A percentile compares a stretch with the other conserved stretches of the same genome.
phyloP scores from a whole-genome alignment of 2,888 invertebrate species.

The Saturnia japonica region DNA sequence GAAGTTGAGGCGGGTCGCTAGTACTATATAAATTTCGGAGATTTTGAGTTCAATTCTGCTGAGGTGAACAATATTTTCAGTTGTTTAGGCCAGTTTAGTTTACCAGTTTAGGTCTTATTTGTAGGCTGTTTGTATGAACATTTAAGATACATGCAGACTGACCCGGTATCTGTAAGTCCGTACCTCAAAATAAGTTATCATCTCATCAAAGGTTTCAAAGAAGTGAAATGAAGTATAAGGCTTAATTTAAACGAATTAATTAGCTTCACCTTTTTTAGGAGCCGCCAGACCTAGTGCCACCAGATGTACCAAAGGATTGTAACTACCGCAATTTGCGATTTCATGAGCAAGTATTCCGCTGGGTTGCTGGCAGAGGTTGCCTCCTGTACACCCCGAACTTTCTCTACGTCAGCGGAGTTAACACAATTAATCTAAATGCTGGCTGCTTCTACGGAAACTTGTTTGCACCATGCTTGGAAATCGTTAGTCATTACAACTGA shows the following conservation, averaged over 20 bases:
- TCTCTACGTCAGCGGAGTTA: slow-evolving; percentile 57
- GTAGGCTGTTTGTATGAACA: neutral
- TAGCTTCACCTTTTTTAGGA: slow-evolving; percentile 47
- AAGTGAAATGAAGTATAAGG: neutral
- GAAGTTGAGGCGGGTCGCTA: too few species aligned
- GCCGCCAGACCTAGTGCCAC: slow-evolving; percentile 51
- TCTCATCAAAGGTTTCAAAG: too few species aligned
- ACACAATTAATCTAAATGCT: slow-evolving; percentile 57
- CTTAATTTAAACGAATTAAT: neutral
- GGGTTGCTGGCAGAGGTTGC: slow-evolving; percentile 74
- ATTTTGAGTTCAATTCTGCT: too few species aligned
- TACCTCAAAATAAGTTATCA: neutral
- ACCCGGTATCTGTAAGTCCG: neutral
- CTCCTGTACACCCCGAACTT: slow-evolving; percentile 68
- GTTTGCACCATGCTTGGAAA: slow-evolving; percentile 69
- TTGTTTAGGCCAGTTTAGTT: neutral
- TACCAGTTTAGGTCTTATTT: neutral
- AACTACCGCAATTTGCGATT: slow-evolving; percentile 65
- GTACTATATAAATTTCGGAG: too few species aligned
- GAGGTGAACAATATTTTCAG: too few species aligned
- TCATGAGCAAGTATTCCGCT: slow-evolving; percentile 71
- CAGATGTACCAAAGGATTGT: slow-evolving; percentile 56
- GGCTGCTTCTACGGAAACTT: slow-evolving; percentile 63
- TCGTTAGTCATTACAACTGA: slow-evolving; percentile 54
- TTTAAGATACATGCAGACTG: neutral